Evolutionary conservation across 2,113 vertebrate species (phyloP), one percentile per base, ranked within the genome.

Genomic region (Malurus elegans): DNA sequence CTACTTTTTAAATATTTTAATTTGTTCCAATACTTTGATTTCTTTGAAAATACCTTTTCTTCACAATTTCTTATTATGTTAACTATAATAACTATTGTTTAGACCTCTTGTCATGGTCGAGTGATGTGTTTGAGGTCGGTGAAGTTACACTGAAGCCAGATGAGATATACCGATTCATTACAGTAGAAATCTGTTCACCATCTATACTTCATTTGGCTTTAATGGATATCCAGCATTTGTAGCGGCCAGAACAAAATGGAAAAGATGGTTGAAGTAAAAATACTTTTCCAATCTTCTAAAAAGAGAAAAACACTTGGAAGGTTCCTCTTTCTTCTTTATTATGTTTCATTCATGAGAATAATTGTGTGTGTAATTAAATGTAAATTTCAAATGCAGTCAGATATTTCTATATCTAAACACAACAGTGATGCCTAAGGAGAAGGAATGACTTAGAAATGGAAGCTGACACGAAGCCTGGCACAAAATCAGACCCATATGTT

Each of bases 341-440:
- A 50, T 87, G 57, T 81, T 93, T 93, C 92, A 83, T 93, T 94
- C 66, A 93, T 90, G 25, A 74, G 65, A 40, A 64, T 94, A 93
- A 93, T 88, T 93, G 75, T 18, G 36, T 31, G 25, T 67, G 12
- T 92, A 94, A 94, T 95, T 86, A 92, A 86, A 96, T 88, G 93
- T 83, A 92, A 80, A 95, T 88, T 94, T 86, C 57, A 81, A 75
- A 71, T 81, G 65, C 71, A 92, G 85, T 67, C 75, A 83, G 47
- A 42, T 93, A 44, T 36, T 86, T 92, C 54, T 74, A 10, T 71
- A 82, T 90, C 85, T 85, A 83, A 96, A 88, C 47, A 88, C 75
- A 90, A 53, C 60, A 88, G 60, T 1, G 4, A 45, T 90, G 93
- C 94, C 88, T 83, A 56, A 82, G 65, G 92, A 95, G 79, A 71